A percentile compares a stretch with the other conserved stretches of the same genome.
phyloP scores from a whole-genome alignment of 2,888 invertebrate genomes.

The Loripinus fragilis region DNA sequence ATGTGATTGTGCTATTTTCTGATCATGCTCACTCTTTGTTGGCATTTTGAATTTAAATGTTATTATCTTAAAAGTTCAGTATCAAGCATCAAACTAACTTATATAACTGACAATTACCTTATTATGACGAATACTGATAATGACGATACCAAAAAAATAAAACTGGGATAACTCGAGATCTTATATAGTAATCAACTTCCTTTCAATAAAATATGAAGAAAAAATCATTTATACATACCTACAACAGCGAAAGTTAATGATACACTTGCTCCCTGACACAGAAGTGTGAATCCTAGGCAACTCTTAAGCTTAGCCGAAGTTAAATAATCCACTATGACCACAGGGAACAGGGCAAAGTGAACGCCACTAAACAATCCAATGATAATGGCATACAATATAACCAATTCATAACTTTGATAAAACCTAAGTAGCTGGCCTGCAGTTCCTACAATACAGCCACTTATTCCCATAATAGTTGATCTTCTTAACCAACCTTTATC shows the following conservation, averaged over 20 bases:
- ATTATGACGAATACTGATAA: no score
- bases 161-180: no score
- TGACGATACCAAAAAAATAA: no score
- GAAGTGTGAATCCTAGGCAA: conserved; percentile 59
- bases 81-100: no score
- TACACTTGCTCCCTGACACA: conserved; percentile 55
- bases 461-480: conserved; percentile 35
- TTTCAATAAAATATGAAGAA: no score
- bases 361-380: conserved; percentile 63
- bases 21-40: no score
- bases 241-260: conserved; percentile 52
- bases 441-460: conserved; percentile 26
- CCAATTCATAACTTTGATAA: conserved; percentile 49
- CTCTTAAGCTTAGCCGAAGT: conserved; percentile 59
- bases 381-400: conserved; percentile 55
- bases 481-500: conserved; percentile 42
- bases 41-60: no score
- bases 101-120: no score
- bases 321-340: conserved; percentile 63
- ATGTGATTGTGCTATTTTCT: no score
- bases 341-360: conserved; percentile 61
- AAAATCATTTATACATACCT: no score
- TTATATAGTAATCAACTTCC: no score
- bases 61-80: no score
- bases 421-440: conserved; percentile 31